Percentiles rank a stretch among this genome's conserved stretches.
Evolutionary conservation across 2,888 invertebrate genomes (phyloP).

Genomic region (Diploptera punctata): DNA sequence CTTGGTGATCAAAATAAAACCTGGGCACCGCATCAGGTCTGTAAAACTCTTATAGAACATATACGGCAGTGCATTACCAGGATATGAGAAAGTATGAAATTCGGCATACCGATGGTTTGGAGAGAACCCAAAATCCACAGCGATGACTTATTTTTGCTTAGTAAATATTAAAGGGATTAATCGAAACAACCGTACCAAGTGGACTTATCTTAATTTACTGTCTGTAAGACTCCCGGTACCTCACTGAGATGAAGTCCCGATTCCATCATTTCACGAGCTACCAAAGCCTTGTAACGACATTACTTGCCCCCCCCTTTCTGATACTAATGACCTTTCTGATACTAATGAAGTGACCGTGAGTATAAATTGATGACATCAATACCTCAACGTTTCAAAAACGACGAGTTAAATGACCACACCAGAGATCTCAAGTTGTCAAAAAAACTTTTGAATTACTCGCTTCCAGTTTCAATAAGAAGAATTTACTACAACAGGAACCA

Average conservation of each 20-base stretch:
- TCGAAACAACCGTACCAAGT: too few species aligned
- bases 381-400: too few species aligned
- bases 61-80: neutral
- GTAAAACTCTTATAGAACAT: too few species aligned
- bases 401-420: conserved; percentile 44
- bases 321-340: conserved; percentile 37
- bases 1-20: neutral
- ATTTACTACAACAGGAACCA: too few species aligned
- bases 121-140: too few species aligned
- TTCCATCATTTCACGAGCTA: conserved; percentile 24
- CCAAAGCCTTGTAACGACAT: conserved; percentile 25
- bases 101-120: too few species aligned
- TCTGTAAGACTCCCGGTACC: conserved; percentile 35
- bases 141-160: neutral
- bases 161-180: neutral
- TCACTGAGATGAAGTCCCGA: conserved; percentile 36
- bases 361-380: conserved; percentile 31
- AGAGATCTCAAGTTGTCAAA: too few species aligned
- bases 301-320: conserved; percentile 3
- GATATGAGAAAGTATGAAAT: neutral
- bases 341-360: conserved; percentile 37
- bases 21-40: neutral
- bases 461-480: conserved; percentile 43
- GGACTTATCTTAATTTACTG: neutral
- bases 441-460: too few species aligned